Evolutionary conservation across 2,113 vertebrate species (phyloP).

Genomic region (Ptychochromis oligacanthus): DNA sequence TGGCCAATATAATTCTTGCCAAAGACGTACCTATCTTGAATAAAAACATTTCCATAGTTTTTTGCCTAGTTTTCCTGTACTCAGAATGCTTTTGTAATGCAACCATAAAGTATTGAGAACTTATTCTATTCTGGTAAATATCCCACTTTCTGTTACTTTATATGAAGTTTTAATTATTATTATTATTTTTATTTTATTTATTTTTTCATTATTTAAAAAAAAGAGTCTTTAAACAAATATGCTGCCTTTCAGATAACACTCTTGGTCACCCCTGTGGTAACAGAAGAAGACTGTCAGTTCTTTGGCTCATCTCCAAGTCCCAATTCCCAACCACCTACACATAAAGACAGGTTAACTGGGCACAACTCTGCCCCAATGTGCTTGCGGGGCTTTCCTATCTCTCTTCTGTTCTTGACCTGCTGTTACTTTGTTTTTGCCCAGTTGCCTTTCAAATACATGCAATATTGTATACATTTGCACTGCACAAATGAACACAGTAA

Average conservation of each 20-base stretch:
- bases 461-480: neutral
- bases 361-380: neutral
- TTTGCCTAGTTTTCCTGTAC: neutral
- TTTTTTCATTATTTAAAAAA: neutral
- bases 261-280: neutral
- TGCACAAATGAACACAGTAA: neutral
- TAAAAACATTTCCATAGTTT: too few species aligned
- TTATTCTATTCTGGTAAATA: neutral
- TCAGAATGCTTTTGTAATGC: neutral
- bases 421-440: conserved; percentile 2
- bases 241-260: neutral
- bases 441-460: neutral
- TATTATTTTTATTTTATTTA: too few species aligned
- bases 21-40: too few species aligned
- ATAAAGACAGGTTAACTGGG: conserved; percentile 28
- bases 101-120: neutral
- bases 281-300: neutral
- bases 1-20: neutral
- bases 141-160: neutral
- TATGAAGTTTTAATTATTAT: too few species aligned
- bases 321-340: conserved; percentile 6
- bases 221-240: neutral
- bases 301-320: conserved; percentile 8
- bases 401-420: conserved; percentile 15
- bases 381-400: conserved; percentile 5